These are phyloP conservation scores for Agrotis ipsilon DNA, from an alignment of 2,888 invertebrate species.

Conservation along the genomic window DNA sequence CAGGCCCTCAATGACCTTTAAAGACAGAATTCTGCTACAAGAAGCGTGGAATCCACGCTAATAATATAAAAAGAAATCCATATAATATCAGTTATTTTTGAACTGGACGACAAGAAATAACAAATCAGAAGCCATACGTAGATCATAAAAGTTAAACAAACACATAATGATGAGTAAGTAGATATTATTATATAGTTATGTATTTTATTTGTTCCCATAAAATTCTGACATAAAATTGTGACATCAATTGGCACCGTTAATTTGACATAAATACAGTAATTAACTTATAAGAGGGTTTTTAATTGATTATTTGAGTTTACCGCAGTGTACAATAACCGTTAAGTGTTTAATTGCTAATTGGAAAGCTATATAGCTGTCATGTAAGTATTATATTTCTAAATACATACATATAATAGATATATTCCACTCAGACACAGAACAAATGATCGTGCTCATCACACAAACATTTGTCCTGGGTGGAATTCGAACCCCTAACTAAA, in stretches of 20 bases:
- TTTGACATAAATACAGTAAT: constrained; percentile 12
- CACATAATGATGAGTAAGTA: not conserved
- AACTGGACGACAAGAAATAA: not conserved
- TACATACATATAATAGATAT: no score
- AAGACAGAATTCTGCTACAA: no score
- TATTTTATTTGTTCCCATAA: not conserved
- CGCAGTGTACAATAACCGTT: constrained; percentile 8
- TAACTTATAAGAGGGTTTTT: not conserved
- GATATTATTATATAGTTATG: not conserved
- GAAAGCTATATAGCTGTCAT: constrained; percentile 1
- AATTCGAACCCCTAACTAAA: no score
- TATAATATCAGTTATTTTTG: not conserved
- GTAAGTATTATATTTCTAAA: no score
- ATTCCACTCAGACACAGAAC: no score
- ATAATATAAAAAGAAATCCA: no score
- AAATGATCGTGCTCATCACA: no score
- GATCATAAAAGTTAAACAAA: constrained; percentile 1
- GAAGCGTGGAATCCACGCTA: no score
- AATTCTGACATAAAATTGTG: not conserved
- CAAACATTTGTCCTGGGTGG: no score
- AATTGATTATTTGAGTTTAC: not conserved
- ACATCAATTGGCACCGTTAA: constrained; percentile 21
- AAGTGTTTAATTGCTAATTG: constrained; percentile 1
- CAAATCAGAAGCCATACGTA: not conserved
- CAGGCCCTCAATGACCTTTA: no score